Evolutionary conservation across 2,797 vertebrate species (phyloP), one percentile per base, ranked within the genome.

Genomic region (Sciurus carolinensis): DNA sequence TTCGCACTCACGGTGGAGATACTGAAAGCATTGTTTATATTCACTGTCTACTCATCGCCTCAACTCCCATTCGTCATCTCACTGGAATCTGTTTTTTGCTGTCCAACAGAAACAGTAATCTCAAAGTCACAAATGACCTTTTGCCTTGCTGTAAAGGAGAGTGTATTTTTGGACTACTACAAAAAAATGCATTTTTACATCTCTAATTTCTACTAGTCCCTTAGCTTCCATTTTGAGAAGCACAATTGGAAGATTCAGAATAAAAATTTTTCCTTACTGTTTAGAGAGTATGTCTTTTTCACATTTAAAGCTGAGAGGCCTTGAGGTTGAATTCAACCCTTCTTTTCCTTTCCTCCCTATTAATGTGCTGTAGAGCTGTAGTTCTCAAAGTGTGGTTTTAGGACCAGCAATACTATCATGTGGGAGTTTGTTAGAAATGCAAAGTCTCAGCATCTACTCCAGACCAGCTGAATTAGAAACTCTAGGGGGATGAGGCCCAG

Each of bases 211-310:
- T 67, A 39, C n/a, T 42, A 84, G n/a, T 57, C 5, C 15, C 1
- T 75, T 69, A 71, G 76, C 33, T 90, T n/a, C 50, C n/a, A 15
- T 39, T 47, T 62, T 20, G 73, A 73, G 13, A 83, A 0, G 13
- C 39, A 9, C 18, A 76, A 28, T 4, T 39, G 47, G 15, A 67
- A 50, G 77, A 13, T 24, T 69, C 36, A 91, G 42, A 83, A 54
- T 42, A 91, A 73, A 18, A 57, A 28, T 73, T 72, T 94, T 94
- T 67, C 50, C 59, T 75, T 30, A 33, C 64, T 82, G 4, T 52
- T 64, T 33, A 52, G 30, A 54, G 28, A 72, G 54, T 13, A 7
- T 28, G 3, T 33, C 39, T 52, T 39, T 86, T 89, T 15, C 4
- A 57, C 22, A 76, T 42, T 30, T 39, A 57, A 81, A 66, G 42